These are phyloP conservation scores for Phoeniculus purpureus DNA, from an alignment of 2,797 vertebrate species.

Conservation along the genomic window DNA sequence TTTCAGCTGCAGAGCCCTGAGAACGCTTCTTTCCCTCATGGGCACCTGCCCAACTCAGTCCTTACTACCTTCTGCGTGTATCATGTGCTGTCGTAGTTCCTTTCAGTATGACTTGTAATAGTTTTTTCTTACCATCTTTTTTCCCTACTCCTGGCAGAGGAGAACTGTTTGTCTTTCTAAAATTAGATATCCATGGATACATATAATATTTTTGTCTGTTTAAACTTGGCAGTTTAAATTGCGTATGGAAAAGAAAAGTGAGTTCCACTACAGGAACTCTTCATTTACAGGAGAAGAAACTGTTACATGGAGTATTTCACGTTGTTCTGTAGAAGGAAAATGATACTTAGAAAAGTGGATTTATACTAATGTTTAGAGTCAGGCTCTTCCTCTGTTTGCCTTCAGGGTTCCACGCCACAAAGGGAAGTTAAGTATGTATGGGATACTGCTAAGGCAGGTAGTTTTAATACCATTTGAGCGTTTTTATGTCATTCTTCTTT, in stretches of 20 bases:
- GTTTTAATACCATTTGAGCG: not conserved
- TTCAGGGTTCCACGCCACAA: not conserved
- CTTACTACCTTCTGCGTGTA: fast-evolving
- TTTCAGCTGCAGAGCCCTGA: not conserved
- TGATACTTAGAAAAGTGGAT: not conserved
- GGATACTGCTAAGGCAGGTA: not conserved
- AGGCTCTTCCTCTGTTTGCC: not conserved
- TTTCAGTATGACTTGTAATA: not conserved
- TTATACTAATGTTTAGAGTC: not conserved
- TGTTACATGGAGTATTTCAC: not conserved
- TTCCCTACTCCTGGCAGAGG: not conserved
- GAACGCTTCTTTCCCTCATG: not conserved
- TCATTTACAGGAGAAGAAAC: constrained; percentile 31
- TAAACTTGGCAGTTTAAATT: constrained; percentile 24
- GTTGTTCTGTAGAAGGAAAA: constrained; percentile 19
- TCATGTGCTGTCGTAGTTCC: not conserved
- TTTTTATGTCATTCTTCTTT: not conserved
- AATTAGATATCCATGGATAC: constrained; percentile 51
- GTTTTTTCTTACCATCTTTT: constrained; percentile 26
- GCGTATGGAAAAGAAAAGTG: not conserved
- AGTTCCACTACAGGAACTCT: constrained; percentile 30
- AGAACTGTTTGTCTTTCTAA: constrained; percentile 45
- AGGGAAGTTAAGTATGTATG: not conserved
- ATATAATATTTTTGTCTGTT: constrained; percentile 36
- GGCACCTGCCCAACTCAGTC: not conserved